These are phyloP conservation scores for Leucosticte australis DNA, from an alignment of 2,113 vertebrate species.

Conservation along the genomic window DNA sequence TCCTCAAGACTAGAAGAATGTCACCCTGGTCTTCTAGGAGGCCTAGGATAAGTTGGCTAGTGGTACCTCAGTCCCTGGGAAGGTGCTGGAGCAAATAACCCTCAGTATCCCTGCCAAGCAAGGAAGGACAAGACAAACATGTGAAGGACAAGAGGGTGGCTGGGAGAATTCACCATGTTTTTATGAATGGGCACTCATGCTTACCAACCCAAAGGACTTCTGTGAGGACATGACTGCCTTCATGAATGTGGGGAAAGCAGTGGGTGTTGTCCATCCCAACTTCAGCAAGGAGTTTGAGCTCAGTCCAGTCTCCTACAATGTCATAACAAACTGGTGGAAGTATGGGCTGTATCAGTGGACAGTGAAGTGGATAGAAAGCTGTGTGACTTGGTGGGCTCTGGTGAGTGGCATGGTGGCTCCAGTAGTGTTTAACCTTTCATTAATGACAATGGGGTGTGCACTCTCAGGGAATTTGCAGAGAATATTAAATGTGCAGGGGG, in stretches of 20 bases:
- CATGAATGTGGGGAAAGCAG: not conserved
- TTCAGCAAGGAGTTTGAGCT: not conserved
- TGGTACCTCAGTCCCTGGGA: not conserved
- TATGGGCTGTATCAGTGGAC: not conserved
- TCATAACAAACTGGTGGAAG: not conserved
- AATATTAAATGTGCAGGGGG: accelerated
- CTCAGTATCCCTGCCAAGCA: not conserved
- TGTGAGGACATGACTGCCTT: not conserved
- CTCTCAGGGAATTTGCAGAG: not conserved
- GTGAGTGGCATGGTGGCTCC: not conserved
- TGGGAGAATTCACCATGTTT: not conserved
- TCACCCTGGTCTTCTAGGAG: not conserved
- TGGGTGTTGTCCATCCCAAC: not conserved
- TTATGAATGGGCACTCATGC: not conserved
- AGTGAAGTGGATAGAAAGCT: not conserved
- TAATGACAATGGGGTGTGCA: not conserved
- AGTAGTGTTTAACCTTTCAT: not conserved
- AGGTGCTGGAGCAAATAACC: not conserved
- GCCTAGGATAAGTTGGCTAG: not conserved
- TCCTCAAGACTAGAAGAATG: not conserved
- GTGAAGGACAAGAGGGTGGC: not conserved
- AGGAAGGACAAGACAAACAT: not conserved
- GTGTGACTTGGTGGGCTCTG: not conserved
- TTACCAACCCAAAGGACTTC: not conserved
- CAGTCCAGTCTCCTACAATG: accelerated